Base-by-base conservation (phyloP, 1,140 invertebrate genomes). In the Drosophila pruinosa region DNA sequence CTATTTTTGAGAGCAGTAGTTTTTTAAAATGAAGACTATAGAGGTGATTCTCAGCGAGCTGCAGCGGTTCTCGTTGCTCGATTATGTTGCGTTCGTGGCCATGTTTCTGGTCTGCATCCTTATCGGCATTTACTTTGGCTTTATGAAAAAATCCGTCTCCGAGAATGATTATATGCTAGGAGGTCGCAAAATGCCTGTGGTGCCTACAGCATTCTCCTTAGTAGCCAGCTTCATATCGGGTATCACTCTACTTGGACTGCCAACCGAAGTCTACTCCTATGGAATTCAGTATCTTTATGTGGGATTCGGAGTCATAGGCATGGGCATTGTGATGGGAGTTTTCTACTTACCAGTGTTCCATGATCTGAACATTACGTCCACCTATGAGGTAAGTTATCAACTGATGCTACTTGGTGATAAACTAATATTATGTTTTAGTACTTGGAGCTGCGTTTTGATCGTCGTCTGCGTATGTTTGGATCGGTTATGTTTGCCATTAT, bases 261-360 rank as follows among this genome's bases (percentile, higher is more conserved):
- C 97, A 0, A 96, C 97, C 0, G 97, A 99, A 92, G 96, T 98
- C 89, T 98, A 98, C 78, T 94, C 95, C 1, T 97, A 96, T 83
- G 97, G 97, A 0, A 96, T 95, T 0, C 95, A 97, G 80, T 97
- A 96, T 78, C 90, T 94, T 1, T 95, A 94, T 71, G 93, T 95
- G 5, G 90, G 93, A 1, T 83, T 93, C 14, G 94, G 94, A 1
- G 93, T 95, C 24, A 89, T 96, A 3, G 76, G 95, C 4, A 95
- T 95, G 89, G 94, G 94, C 15, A 80, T 95, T 5, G 91, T 95
- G 0, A 94, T 97, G 92, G 94, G 94, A 0, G 93, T 94, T 58
- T 92, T 93, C 12, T 93, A 91, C 59, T 93, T 98, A 6, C 97
- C 97, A 1, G 95, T 98, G 0, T 98, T 97, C 90, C 97, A 95